phyloP scores from a whole-genome alignment of 2,888 invertebrate species.

The Girardia tigrina region DNA sequence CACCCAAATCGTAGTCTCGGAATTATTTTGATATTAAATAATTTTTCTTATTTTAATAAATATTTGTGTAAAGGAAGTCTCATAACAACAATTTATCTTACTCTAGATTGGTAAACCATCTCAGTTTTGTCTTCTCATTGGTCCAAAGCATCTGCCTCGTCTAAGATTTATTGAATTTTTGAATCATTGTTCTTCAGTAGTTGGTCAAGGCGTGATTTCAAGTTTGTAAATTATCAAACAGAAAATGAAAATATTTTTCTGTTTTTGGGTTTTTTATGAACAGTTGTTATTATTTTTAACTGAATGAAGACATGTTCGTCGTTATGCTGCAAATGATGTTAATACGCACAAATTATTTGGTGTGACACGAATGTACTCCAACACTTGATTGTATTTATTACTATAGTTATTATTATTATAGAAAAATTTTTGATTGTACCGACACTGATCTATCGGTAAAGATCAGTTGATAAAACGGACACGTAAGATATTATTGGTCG shows the following conservation, averaged over 20 bases:
- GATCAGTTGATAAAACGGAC: neutral
- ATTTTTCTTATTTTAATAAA: no score
- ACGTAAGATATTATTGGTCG: constrained; percentile 7
- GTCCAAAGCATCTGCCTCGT: constrained; percentile 23
- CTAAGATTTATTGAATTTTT: constrained; percentile 20
- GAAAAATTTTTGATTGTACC: neutral
- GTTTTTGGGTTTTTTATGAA: constrained; percentile 14
- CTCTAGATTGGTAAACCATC: neutral
- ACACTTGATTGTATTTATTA: constrained; percentile 23
- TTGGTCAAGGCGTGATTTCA: neutral
- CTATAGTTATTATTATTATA: neutral
- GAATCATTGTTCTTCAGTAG: neutral
- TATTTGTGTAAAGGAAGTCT: no score
- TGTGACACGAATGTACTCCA: neutral
- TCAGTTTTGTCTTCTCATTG: constrained; percentile 19
- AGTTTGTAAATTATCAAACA: neutral
- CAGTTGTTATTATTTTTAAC: constrained; percentile 14
- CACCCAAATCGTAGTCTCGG: no score
- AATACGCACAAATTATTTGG: neutral
- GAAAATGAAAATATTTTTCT: neutral
- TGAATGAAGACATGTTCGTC: neutral
- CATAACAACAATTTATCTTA: no score
- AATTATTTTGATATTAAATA: no score
- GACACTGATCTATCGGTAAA: neutral
- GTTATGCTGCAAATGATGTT: constrained; percentile 14